Conservation (phyloP, 2,797 vertebrate species). For the Caiman crocodilus region DNA sequence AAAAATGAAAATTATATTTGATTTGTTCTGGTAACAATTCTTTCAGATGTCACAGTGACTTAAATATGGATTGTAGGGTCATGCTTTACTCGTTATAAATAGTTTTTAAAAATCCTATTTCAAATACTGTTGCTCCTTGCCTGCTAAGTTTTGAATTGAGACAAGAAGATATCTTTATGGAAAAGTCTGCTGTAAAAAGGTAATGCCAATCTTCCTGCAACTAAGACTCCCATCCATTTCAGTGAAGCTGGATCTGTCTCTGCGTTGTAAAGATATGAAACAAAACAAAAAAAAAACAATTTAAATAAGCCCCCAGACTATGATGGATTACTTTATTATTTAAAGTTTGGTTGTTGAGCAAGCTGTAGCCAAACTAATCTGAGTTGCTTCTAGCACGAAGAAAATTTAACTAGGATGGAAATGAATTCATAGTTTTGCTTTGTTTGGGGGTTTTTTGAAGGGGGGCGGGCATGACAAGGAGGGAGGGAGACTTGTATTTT, state of each 20-base stretch:
- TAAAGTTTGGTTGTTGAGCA: background rate
- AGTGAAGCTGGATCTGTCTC: background rate
- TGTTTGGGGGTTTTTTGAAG: no score
- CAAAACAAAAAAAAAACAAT: background rate
- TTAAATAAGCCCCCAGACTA: no score
- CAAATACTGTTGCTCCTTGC: background rate
- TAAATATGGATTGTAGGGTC: no score
- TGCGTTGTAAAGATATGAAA: background rate
- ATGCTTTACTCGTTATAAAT: background rate
- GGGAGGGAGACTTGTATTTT: background rate
- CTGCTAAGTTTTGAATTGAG: background rate
- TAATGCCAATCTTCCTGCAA: background rate
- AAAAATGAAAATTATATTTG: background rate
- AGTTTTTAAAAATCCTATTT: background rate
- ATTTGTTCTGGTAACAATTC: background rate
- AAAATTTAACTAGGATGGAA: background rate
- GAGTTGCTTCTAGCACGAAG: background rate
- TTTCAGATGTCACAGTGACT: background rate
- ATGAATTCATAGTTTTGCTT: rapidly evolving
- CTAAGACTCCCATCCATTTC: background rate
- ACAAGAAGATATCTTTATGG: rapidly evolving
- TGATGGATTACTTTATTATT: background rate
- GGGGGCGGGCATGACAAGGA: no score
- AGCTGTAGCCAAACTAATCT: background rate
- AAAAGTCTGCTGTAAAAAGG: background rate